phyloP scores from a whole-genome alignment of 2,888 invertebrate genomes.

The Folsomia candida region DNA sequence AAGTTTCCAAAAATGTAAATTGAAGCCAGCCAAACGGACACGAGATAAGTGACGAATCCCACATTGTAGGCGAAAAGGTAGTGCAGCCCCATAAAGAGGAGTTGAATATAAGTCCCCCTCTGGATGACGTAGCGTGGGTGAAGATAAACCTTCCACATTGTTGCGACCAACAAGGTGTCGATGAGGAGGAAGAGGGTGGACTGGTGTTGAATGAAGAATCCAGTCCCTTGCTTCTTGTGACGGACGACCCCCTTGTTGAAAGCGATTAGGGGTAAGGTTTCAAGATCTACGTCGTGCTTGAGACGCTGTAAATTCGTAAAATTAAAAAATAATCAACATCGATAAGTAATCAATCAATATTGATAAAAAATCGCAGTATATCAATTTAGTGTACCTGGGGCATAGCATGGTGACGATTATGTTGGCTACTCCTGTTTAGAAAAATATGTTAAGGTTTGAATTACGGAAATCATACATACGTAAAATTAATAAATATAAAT shows the following conservation, averaged over 20 bases:
- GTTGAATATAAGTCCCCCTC: slow-evolving; percentile 36
- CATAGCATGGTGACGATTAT: slow-evolving; percentile 49
- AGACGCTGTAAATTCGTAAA: too few relatives aligned
- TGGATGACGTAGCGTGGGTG: slow-evolving; percentile 45
- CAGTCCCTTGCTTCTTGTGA: slow-evolving; percentile 41
- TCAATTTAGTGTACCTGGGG: slow-evolving; percentile 6
- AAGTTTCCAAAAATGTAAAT: slow-evolving; percentile 50
- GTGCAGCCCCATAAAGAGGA: slow-evolving; percentile 45
- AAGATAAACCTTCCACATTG: slow-evolving; percentile 48
- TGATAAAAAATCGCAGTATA: neutral
- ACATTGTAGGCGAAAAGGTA: slow-evolving; percentile 43
- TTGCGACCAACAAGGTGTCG: slow-evolving; percentile 46
- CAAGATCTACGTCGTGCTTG: slow-evolving; percentile 47
- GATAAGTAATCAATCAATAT: neutral
- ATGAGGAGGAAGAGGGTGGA: slow-evolving; percentile 41
- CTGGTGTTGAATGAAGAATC: slow-evolving; percentile 47
- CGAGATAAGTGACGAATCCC: slow-evolving; percentile 42
- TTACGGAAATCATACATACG: too few relatives aligned
- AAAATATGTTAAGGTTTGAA: too few relatives aligned
- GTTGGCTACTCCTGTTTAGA: too few relatives aligned
- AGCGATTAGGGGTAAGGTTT: slow-evolving; percentile 47
- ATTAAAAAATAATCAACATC: too few relatives aligned
- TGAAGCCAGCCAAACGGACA: slow-evolving; percentile 47
- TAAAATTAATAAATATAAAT: too few relatives aligned
- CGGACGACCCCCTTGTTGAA: slow-evolving; percentile 46